Percentiles rank a stretch among this genome's conserved stretches.
phyloP scores from a whole-genome alignment of 2,888 invertebrate genomes.

The Nemapogon koenigi region DNA sequence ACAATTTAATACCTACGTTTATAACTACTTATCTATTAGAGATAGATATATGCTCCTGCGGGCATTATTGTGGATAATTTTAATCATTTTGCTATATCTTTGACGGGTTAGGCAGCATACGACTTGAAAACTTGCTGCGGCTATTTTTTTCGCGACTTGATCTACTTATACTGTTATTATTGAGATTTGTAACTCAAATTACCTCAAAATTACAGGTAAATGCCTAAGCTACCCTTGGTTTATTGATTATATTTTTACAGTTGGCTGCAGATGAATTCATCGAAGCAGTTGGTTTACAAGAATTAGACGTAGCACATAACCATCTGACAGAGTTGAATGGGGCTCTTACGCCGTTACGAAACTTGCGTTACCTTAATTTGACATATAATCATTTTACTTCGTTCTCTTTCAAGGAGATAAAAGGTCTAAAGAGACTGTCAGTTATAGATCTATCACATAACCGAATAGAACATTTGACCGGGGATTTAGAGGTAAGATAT shows the following conservation, averaged over 20 bases:
- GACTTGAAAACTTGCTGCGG: too few relatives aligned
- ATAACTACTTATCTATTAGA: too few relatives aligned
- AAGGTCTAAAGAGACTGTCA: constrained; percentile 73
- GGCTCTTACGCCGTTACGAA: constrained; percentile 72
- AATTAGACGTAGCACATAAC: constrained; percentile 76
- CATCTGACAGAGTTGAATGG: constrained; percentile 74
- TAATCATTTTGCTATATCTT: too few relatives aligned
- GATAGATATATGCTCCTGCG: too few relatives aligned
- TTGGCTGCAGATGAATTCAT: constrained; percentile 78
- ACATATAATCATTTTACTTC: constrained; percentile 77
- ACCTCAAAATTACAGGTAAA: too few relatives aligned
- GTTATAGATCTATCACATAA: constrained; percentile 80
- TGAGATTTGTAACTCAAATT: not conserved
- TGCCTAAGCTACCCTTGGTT: too few relatives aligned
- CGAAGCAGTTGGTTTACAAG: constrained; percentile 72
- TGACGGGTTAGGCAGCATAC: too few relatives aligned
- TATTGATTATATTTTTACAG: constrained; percentile 50
- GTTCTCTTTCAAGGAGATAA: constrained; percentile 82
- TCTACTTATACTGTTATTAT: not conserved
- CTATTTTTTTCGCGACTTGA: too few relatives aligned
- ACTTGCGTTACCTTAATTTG: constrained; percentile 73
- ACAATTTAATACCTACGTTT: too few relatives aligned
- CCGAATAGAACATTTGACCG: constrained; percentile 70
- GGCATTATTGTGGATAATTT: too few relatives aligned
- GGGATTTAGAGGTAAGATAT: constrained; percentile 67